These are phyloP conservation scores for Apogon hyalosoma DNA, from an alignment of 2,797 vertebrate species.

Conservation along the genomic window DNA sequence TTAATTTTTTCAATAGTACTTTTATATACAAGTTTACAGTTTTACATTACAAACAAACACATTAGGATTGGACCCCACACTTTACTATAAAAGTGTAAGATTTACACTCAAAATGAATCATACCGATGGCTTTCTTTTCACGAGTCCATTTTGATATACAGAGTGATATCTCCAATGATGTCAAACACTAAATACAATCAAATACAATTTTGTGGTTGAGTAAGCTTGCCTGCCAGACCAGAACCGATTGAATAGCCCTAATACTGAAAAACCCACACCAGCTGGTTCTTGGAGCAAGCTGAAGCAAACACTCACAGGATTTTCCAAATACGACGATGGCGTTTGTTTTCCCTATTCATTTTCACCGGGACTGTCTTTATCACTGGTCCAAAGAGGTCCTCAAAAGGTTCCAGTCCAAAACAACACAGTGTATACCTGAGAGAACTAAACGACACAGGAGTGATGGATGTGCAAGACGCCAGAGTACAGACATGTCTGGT, in stretches of 20 bases:
- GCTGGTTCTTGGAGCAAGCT: slow-evolving; percentile 47
- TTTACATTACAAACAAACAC: slow-evolving; percentile 62
- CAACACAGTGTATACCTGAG: slow-evolving; percentile 73
- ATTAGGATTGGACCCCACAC: slow-evolving; percentile 22
- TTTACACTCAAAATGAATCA: slow-evolving; percentile 38
- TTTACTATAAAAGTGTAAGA: slow-evolving; percentile 57
- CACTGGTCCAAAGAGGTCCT: slow-evolving; percentile 52
- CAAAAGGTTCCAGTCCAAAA: slow-evolving; percentile 44
- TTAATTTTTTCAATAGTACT: slow-evolving; percentile 41
- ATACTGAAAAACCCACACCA: slow-evolving; percentile 30
- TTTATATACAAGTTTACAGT: slow-evolving; percentile 66
- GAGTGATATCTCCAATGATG: slow-evolving; percentile 34
- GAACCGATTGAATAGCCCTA: slow-evolving; percentile 44
- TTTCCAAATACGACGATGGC: slow-evolving; percentile 47
- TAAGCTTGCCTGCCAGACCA: slow-evolving; percentile 33
- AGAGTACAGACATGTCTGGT: slow-evolving; percentile 1
- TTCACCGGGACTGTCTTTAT: slow-evolving; percentile 45
- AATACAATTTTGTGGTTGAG: slow-evolving; percentile 43
- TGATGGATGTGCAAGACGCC: slow-evolving; percentile 30
- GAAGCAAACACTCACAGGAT: slow-evolving; percentile 57
- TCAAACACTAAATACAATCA: slow-evolving; percentile 57
- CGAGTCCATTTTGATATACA: slow-evolving; percentile 32
- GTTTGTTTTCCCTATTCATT: slow-evolving; percentile 31
- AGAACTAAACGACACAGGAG: slow-evolving; percentile 59
- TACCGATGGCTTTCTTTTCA: slow-evolving; percentile 60